Conservation (phyloP, 2,113 vertebrate genomes). For the Nanorana parkeri region DNA sequence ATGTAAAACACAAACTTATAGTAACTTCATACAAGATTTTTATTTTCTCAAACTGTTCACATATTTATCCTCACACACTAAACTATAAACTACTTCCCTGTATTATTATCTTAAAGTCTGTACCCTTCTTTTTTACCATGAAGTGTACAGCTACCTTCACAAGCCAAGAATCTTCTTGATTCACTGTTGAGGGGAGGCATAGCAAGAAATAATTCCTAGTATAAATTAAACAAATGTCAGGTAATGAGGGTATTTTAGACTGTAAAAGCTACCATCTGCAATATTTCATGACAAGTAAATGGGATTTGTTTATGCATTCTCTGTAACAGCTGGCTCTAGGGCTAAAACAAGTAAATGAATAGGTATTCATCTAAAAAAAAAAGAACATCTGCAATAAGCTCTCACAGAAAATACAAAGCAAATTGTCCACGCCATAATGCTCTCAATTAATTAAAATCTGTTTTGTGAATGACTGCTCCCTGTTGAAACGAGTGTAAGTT, state of each 20-base stretch:
- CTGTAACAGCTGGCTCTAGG: slow-evolving; percentile 63
- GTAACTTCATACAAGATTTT: too few species aligned
- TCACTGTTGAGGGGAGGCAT: not conserved
- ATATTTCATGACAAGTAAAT: slow-evolving; percentile 55
- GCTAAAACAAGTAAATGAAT: slow-evolving; percentile 60
- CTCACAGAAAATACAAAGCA: slow-evolving; percentile 62
- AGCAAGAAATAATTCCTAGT: slow-evolving; percentile 50
- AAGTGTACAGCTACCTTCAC: not conserved
- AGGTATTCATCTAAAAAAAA: slow-evolving; percentile 65
- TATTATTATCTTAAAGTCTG: too few species aligned
- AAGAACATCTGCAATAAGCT: slow-evolving; percentile 71
- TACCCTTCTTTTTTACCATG: not conserved
- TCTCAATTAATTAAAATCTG: slow-evolving; percentile 62
- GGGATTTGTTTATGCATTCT: slow-evolving; percentile 58
- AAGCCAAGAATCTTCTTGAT: not conserved
- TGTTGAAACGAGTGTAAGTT: slow-evolving; percentile 63
- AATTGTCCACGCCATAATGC: slow-evolving; percentile 54
- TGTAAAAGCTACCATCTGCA: slow-evolving; percentile 33
- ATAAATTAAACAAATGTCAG: slow-evolving; percentile 48
- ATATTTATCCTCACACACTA: too few species aligned
- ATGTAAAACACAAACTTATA: too few species aligned
- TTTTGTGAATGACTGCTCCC: slow-evolving; percentile 59
- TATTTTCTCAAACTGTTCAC: too few species aligned
- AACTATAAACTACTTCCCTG: too few species aligned
- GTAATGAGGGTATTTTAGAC: slow-evolving; percentile 58